Evolutionary conservation across 2,888 invertebrate genomes (phyloP), one percentile per base, ranked within the genome.

Genomic region (Patella caerulea): DNA sequence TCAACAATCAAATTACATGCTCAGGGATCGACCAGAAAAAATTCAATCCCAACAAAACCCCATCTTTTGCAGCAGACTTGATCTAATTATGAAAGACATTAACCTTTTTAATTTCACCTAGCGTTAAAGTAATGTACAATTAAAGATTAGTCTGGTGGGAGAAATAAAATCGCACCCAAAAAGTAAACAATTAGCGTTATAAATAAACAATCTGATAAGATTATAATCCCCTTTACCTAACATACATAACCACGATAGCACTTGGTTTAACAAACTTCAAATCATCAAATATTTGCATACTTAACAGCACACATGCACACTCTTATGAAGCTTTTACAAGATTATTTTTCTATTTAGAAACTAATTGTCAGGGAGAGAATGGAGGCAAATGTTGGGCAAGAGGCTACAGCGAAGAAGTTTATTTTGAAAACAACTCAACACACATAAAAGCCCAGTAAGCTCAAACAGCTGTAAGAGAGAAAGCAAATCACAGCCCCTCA

Each of bases 341-440:
- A 24, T 65, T 65, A 65, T 65, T 65, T 65, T 65, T 65, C 65
- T 65, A 65, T 65, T 65, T 19, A 65, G 24, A 65, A 65, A 65
- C 19, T 24, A 65, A 65, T 65, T 65, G 65, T 19, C 11, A 24
- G 12, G 9, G 12, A 19, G 24, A 19, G 24, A 65, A 19, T 19
- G 24, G n/a, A 56, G 56, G n/a, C 15, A 65, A 65, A 65, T 19
- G 24, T 19, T 19, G 19, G 65, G 24, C 24, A 65, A 65, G 19
- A 24, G 65, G 19, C 9, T 65, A 9, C 19, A 65, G 14, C 12
- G 65, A 65, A 24, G 65, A 65, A 65, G 65, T 65, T 65, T 65
- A 65, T 19, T 65, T 65, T 65, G 65, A 65, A 19, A 65, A 65
- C 65, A 65, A 65, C 65, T 65, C 14, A 11, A 11, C 19, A 65